Percentiles rank a stretch among this genome's conserved stretches.
Conservation (phyloP, 1,140 invertebrate genomes). For the Pteromalus puparum region DNA sequence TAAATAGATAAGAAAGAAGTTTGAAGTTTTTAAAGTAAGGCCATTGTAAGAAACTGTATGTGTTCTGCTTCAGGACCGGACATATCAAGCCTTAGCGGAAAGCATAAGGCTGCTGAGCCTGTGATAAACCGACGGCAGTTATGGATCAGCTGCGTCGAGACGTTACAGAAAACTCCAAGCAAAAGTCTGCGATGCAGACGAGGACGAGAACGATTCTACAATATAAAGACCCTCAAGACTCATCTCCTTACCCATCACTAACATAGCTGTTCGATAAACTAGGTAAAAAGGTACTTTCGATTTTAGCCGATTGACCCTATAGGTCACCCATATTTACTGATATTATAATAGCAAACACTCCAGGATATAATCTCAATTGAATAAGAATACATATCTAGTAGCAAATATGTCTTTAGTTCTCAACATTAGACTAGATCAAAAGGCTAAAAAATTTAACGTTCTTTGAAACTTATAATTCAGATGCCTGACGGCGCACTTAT, state of each 20-base stretch:
- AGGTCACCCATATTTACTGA: background rate
- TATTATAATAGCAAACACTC: no score
- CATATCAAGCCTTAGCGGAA: constrained; percentile 74
- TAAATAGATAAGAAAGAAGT: no score
- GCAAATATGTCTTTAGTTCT: no score
- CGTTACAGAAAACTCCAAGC: constrained; percentile 74
- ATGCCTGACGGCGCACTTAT: constrained; percentile 88
- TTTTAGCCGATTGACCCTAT: constrained; percentile 1
- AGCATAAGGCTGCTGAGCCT: constrained; percentile 74
- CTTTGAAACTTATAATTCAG: no score
- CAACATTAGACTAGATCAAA: no score
- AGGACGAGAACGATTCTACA: constrained; percentile 80
- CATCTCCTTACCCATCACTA: constrained; percentile 88
- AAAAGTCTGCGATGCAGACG: constrained; percentile 74
- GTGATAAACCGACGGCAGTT: constrained; percentile 77
- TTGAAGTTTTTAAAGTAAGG: no score
- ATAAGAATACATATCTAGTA: no score
- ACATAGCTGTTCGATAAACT: constrained; percentile 81
- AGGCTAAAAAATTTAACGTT: no score
- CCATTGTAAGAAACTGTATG: no score
- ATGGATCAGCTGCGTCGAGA: constrained; percentile 77
- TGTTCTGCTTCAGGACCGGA: constrained; percentile 75
- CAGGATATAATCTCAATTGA: no score
- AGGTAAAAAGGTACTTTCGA: constrained; percentile 71
- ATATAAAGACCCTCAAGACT: constrained; percentile 82